Evolutionary conservation across 2,113 vertebrate species (phyloP).

Genomic region (Nipponia nippon): DNA sequence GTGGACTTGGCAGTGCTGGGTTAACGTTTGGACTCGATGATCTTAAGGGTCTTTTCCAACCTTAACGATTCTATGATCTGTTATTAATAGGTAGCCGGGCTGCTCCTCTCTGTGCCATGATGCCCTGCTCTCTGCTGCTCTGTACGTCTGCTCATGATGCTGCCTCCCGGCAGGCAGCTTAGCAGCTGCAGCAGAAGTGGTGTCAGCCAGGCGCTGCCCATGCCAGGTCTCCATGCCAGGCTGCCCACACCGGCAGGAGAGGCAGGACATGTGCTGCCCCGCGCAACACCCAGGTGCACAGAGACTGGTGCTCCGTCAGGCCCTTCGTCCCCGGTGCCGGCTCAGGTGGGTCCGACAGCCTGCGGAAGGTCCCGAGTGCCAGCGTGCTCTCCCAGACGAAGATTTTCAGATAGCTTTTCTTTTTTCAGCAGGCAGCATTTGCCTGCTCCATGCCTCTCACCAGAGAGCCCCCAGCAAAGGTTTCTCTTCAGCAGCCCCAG

Average conservation of each 20-base stretch:
- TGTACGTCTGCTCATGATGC: too few species aligned
- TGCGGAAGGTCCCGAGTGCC: fast-evolving
- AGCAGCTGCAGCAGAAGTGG: too few species aligned
- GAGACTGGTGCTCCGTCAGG: not conserved
- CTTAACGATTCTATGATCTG: not conserved
- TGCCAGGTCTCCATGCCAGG: fast-evolving
- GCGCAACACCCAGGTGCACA: fast-evolving
- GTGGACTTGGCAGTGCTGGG: too few species aligned
- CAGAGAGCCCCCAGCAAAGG: not conserved
- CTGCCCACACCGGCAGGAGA: fast-evolving
- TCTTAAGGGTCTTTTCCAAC: too few species aligned
- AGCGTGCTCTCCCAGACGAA: fast-evolving
- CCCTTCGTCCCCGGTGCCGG: fast-evolving
- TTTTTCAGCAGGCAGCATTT: not conserved
- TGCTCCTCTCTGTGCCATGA: not conserved
- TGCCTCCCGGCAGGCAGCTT: not conserved
- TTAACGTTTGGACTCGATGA: too few species aligned
- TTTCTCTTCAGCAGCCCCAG: not conserved
- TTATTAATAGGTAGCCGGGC: not conserved
- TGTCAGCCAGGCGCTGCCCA: fast-evolving
- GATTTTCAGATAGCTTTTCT: not conserved
- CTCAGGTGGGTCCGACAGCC: fast-evolving
- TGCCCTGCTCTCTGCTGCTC: not conserved
- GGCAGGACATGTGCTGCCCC: not conserved
- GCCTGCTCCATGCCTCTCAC: not conserved